Base-by-base conservation (phyloP, 2,797 vertebrate genomes). In the Ciconia nigra region DNA sequence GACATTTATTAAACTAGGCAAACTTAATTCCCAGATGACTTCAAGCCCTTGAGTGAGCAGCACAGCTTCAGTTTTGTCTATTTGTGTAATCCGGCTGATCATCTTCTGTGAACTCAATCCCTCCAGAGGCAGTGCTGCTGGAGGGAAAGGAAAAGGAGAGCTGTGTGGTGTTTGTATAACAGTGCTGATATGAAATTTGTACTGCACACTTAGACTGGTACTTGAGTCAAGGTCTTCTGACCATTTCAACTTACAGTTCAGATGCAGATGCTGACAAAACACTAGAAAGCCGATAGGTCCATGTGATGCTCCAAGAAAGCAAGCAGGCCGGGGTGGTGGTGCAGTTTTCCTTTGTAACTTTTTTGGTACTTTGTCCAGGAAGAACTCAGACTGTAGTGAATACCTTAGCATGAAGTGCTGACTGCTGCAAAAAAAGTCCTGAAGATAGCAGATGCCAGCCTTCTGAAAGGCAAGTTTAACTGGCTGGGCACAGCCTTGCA, bases 201-300 rank as follows among this genome's bases (percentile, higher is more conserved):
- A n/a, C 21, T 41, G 20, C 11, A 55, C 0, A 0, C 10, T 55
- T 52, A 72, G 5, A 31, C 20, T 62, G 11, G 7, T 54, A 39
- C 29, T 67, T 37, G 39, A 74, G 16, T 54, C 65, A 62, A 19
- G 59, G 42, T 54, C 63, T 80, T 74, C 41, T n/a, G 28, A 67
- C 29, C 33, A n/a, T 79, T 91, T 71, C 59, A 80, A 5, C 26
- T 73, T 65, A 39, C 15, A 59, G 31, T 39, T 84, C 37, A 41
- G 24, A 33, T 61, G 26, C 13, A 73, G 49, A 52, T 33, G 46
- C 26, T 79, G 31, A 63, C 58, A 82, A 37, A 86, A 33, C 4
- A 59, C 20, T 28, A 62, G 65, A 70, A 87, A 81, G 28, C 19
- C 2, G 3, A 0, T 24, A 35, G 9, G 31, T 41, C 42, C 39